Conservation (phyloP, 2,797 vertebrate genomes). For the Apogon hyalosoma region DNA sequence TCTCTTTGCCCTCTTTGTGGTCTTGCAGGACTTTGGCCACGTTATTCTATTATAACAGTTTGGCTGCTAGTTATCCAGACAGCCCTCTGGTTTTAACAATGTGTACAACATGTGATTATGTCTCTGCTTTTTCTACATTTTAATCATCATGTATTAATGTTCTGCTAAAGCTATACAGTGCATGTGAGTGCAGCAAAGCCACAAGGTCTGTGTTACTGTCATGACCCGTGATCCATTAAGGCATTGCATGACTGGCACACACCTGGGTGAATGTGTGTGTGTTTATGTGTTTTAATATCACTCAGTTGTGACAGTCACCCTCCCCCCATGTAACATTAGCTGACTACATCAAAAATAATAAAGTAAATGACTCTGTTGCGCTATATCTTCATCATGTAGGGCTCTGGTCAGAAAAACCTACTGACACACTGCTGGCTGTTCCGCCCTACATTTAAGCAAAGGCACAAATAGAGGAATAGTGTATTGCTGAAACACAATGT, state of each 20-base stretch:
- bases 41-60: slow-evolving; percentile 44
- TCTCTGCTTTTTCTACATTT: slow-evolving; percentile 29
- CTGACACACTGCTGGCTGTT: slow-evolving; percentile 59
- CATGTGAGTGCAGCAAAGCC: too few relatives aligned
- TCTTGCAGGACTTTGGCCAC: slow-evolving; percentile 25
- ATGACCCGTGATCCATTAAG: slow-evolving; percentile 16
- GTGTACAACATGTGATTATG: slow-evolving; percentile 44
- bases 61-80: slow-evolving; percentile 20
- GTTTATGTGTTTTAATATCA: slow-evolving; percentile 68
- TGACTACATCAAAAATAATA: slow-evolving; percentile 54
- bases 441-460: slow-evolving; percentile 51
- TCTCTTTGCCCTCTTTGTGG: neutral
- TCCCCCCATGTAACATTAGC: slow-evolving; percentile 8
- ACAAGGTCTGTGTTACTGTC: neutral
- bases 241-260: slow-evolving; percentile 19
- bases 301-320: slow-evolving; percentile 18
- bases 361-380: slow-evolving; percentile 55
- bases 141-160: slow-evolving; percentile 9
- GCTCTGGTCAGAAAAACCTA: slow-evolving; percentile 19
- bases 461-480: slow-evolving; percentile 1
- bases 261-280: slow-evolving; percentile 33
- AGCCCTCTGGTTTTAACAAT: neutral
- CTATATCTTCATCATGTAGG: slow-evolving; percentile 28
- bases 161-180: slow-evolving; percentile 7
- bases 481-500: neutral